phyloP scores from a whole-genome alignment of 2,888 invertebrate genomes.

The Lycaena phlaeas region DNA sequence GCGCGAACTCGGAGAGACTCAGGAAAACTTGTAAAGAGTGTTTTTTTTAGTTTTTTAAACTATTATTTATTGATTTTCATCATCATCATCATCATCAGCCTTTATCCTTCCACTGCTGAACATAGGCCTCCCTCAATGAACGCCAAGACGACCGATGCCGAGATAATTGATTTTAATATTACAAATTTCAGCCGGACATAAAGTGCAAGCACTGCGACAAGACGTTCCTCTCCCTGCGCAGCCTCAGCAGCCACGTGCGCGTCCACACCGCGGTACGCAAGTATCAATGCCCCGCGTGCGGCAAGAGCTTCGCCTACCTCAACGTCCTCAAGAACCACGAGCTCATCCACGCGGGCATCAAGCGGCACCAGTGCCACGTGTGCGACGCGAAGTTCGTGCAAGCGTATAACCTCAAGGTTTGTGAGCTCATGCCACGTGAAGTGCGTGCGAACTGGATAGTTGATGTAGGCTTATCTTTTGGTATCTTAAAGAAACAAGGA shows the following conservation, averaged over 20 bases:
- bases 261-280: conserved; percentile 74
- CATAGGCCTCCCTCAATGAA: no score
- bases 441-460: no score
- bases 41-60: no score
- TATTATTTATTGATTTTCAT: no score
- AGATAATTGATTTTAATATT: no score
- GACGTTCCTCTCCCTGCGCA: conserved; percentile 68
- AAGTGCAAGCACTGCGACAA: conserved; percentile 61
- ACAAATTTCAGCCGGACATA: conserved; percentile 65
- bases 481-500: no score
- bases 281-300: conserved; percentile 74
- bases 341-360: conserved; percentile 78
- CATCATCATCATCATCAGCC: no score
- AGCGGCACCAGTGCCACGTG: conserved; percentile 78
- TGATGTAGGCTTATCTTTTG: neutral
- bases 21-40: no score
- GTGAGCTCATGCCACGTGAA: no score
- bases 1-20: no score
- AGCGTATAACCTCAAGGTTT: conserved; percentile 53
- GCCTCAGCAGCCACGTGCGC: conserved; percentile 74
- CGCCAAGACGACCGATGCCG: no score
- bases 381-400: conserved; percentile 75
- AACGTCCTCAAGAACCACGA: conserved; percentile 81
- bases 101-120: no score
- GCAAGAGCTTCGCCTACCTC: conserved; percentile 77